These are phyloP conservation scores for Zoanthus sansibaricus DNA, from an alignment of 92 coral and sea anemone genomes.

Conservation along the genomic window DNA sequence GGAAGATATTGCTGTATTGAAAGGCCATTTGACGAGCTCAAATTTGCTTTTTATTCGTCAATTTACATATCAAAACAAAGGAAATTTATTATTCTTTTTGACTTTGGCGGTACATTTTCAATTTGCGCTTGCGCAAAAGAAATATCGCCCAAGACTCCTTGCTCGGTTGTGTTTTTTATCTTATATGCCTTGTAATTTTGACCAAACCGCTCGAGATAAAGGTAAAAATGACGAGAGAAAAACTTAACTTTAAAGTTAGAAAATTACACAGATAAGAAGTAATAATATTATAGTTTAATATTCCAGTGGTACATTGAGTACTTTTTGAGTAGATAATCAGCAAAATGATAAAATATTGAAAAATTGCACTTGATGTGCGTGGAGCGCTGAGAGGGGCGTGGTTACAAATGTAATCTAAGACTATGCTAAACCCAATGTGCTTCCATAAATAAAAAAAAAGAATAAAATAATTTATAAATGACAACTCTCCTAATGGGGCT, in stretches of 20 bases:
- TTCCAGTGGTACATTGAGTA: not conserved
- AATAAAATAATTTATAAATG: too few relatives aligned
- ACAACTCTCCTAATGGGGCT: too few relatives aligned
- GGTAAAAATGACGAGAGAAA: not conserved
- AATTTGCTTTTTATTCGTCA: too few relatives aligned
- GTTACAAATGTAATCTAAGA: not conserved
- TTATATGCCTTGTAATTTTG: not conserved
- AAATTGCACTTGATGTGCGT: not conserved
- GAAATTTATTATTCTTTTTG: too few relatives aligned
- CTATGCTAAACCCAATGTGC: too few relatives aligned
- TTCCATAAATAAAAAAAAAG: too few relatives aligned
- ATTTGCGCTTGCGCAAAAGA: too few relatives aligned
- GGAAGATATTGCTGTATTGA: constrained; percentile 40
- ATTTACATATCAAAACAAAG: too few relatives aligned
- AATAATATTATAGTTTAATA: too few relatives aligned
- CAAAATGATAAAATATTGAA: not conserved
- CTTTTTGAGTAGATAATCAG: not conserved
- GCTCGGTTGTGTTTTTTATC: not conserved
- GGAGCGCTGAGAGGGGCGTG: not conserved
- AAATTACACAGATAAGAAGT: not conserved
- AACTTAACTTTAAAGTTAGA: not conserved
- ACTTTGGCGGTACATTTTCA: too few relatives aligned
- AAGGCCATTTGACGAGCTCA: not conserved
- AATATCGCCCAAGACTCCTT: not conserved
- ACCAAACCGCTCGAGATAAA: not conserved